Conservation (phyloP, 1,140 invertebrate genomes). For the Propsilocerus akamusi region DNA sequence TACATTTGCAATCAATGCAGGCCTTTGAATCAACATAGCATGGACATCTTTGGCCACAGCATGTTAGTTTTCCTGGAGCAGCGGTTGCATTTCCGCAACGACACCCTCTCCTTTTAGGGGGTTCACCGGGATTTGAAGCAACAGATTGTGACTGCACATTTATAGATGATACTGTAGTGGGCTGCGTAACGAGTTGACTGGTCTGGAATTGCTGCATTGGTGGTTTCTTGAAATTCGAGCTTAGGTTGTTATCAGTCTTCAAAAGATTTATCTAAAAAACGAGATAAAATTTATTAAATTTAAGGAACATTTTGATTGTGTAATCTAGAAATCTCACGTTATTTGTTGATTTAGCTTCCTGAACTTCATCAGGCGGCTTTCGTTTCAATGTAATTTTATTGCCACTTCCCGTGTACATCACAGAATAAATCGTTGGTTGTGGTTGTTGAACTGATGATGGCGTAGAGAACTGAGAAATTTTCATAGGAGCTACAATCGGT, state of each 20-base stretch:
- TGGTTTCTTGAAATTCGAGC: background rate
- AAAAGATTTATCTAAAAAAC: background rate
- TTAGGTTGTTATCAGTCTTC: constrained; percentile 3
- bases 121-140: no score
- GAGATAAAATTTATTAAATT: background rate
- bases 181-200: background rate
- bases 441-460: constrained; percentile 30
- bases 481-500: constrained; percentile 10
- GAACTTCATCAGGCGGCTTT: constrained; percentile 37
- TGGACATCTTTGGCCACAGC: constrained; percentile 80
- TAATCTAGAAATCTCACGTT: background rate
- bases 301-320: background rate
- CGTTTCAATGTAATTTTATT: constrained; percentile 69
- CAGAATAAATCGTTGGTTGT: constrained; percentile 52
- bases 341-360: background rate
- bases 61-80: constrained; percentile 73
- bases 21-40: constrained; percentile 78
- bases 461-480: constrained; percentile 29
- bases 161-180: background rate
- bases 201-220: background rate
- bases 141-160: no score
- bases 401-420: constrained; percentile 55
- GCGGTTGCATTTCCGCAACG: constrained; percentile 79
- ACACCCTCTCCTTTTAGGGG: constrained; percentile 51
- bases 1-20: constrained; percentile 73